Base-by-base conservation (phyloP, 2,888 invertebrate genomes). In the Tuta absoluta region DNA sequence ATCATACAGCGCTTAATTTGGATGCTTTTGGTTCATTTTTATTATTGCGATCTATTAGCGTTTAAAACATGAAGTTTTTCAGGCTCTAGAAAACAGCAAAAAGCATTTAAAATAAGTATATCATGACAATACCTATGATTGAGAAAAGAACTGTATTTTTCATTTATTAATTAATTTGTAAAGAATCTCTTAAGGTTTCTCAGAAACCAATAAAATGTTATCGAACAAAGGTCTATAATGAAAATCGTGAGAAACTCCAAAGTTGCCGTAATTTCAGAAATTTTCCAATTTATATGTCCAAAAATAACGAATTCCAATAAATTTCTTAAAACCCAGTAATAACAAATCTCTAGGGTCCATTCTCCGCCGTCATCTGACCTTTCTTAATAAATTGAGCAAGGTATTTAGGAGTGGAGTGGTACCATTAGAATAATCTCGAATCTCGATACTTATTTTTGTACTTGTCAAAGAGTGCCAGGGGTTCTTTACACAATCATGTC, bases 351-450 rank as follows among this genome's bases (percentile, higher is more conserved):
- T 48, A 58, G 53, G 24, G 38, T 62, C 62, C 58, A 56, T 62
- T 63, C 62, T 48, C 37, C 21, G 23, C 61, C 49, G 41, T 53
- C 28, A 63, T 64, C 58, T 61, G 63, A 61, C 63, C 69, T 74
- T 71, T 63, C 71, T 74, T 71, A 73, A 71, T 74, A 72, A 73
- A 75, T 75, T 75, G 72, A 38, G 37, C 38, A 24, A 12, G 58
- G 71, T 58, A 38, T 37, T 58, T 38, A 38, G 38, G 14, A 23
- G 58, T 21, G 38, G 14, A 23, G 58, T 21, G 38, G 17, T 58
- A 58, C 58, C 38, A 58, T 58, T 58, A 19, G 14, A 12, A 51
- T 51, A 2, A 21, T 17, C 19, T 51, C 5, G 1, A 1, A 17
- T 21, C 1, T 8, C 4, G 19, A 4, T 49, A 8, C 3, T 51